Conservation (phyloP, 1,140 invertebrate species). For the Pantala flavescens region DNA sequence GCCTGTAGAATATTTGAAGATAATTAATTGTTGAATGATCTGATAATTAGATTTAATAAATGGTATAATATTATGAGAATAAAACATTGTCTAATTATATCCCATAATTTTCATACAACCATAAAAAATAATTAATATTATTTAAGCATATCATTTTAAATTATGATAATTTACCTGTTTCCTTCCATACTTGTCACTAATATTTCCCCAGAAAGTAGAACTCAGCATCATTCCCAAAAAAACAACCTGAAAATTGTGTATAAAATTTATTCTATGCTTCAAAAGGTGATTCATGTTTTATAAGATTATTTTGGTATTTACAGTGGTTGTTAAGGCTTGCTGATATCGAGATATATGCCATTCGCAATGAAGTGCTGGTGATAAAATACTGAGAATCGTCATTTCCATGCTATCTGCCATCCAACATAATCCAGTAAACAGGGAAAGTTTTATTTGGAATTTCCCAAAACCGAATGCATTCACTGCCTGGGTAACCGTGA, state of each 20-base stretch:
- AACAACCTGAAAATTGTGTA: constrained; percentile 56
- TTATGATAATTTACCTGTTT: constrained; percentile 51
- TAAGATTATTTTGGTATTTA: constrained; percentile 32
- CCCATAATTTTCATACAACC: constrained; percentile 14
- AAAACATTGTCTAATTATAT: too few species aligned
- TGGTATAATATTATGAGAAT: too few species aligned
- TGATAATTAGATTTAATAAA: too few species aligned
- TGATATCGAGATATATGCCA: constrained; percentile 80
- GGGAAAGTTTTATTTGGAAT: constrained; percentile 84
- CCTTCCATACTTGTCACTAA: constrained; percentile 88
- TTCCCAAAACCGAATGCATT: constrained; percentile 90
- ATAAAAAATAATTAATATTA: constrained; percentile 6
- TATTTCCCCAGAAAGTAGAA: constrained; percentile 89
- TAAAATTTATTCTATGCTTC: constrained; percentile 17
- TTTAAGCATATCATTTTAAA: constrained; percentile 12
- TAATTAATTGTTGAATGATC: too few species aligned
- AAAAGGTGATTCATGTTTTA: constrained; percentile 20
- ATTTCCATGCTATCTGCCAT: constrained; percentile 99
- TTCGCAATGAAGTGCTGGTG: constrained; percentile 84
- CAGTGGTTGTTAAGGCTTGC: constrained; percentile 63
- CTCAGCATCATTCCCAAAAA: constrained; percentile 96
- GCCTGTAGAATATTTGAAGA: constrained; percentile 46
- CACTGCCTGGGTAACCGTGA: constrained; percentile 89
- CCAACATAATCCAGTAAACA: constrained; percentile 81
- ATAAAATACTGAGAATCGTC: constrained; percentile 89